Evolutionary conservation across 2,888 invertebrate genomes (phyloP), one percentile per base, ranked within the genome.

Genomic region (Lissonota sp.): DNA sequence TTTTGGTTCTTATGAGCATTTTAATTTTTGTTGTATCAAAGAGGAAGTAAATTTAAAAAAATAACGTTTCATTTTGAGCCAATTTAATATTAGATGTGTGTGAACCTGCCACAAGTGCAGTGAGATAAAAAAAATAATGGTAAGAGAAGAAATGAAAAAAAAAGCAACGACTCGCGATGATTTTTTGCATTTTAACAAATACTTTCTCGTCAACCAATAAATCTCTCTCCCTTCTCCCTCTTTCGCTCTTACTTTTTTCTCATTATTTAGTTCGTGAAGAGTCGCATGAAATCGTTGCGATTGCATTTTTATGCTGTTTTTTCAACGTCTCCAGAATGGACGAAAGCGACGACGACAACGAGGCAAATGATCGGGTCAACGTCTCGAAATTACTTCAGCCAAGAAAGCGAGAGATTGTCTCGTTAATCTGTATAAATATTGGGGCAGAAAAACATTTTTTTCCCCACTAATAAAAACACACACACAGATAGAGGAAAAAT

Each of bases 331-430:
- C 16, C 39, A 10, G 55, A 10, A 8, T 44, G 12, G 53, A 53
- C 16, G 55, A 63, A 37, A 55, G 51, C 40, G 67, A 74, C 42
- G 69, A 67, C 69, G 76, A 63, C 57, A 57, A 58, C 72, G 69
- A 72, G 73, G 53, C 80, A 71, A 81, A 75, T 57, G 74, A 78
- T 81, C 74, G 81, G 81, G 81, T 81, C 78, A 81, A 78, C 81
- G 81, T 70, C 71, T 74, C 62, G 66, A 74, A 74, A 78, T 78
- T 70, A 74, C 74, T 74, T 57, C 46, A 55, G 60, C n/a, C 40
- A 42, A 42, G 57, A 74, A 39, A 66, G 66, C 66, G 40, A 57
- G 57, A 37, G 53, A 53, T 6, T 53, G 14, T 49, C 10, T 53
- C 53, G 53, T 14, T 53, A 6, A 53, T 53, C 42, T n/a, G 26